Evolutionary conservation across 2,113 vertebrate species (phyloP).

Genomic region (Cynocephalus volans): DNA sequence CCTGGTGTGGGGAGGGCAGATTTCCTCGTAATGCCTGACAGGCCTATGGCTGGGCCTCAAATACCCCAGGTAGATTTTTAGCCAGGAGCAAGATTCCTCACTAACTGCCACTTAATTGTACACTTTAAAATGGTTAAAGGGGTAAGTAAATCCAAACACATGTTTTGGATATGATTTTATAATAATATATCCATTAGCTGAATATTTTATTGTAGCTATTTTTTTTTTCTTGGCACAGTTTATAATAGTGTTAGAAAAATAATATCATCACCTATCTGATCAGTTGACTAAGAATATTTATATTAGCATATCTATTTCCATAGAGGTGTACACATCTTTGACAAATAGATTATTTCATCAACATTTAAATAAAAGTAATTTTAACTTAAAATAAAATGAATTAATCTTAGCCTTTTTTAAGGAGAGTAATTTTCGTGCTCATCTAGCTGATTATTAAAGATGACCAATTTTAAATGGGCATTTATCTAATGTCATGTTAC

Average conservation of each 20-base stretch:
- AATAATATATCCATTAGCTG: background rate
- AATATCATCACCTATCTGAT: background rate
- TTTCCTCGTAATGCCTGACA: background rate
- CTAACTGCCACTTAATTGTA: background rate
- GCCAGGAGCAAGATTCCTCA: background rate
- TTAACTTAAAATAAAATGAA: conserved; percentile 3
- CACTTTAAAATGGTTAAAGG: background rate
- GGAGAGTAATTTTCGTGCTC: background rate
- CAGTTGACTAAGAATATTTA: background rate
- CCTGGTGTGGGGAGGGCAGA: rapidly evolving
- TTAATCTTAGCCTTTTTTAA: background rate
- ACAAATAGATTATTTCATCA: background rate
- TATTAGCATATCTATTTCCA: background rate
- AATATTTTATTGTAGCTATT: conserved; percentile 14
- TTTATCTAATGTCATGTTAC: background rate
- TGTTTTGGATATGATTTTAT: background rate
- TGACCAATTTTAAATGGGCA: background rate
- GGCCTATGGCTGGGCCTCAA: background rate
- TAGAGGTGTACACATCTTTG: background rate
- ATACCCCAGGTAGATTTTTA: background rate
- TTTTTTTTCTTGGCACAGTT: background rate
- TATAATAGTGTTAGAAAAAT: background rate
- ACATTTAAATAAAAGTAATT: conserved; percentile 35
- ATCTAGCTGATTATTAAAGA: background rate
- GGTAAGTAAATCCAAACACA: background rate